Percentiles rank a stretch among this genome's conserved stretches.
Conservation (phyloP, 2,113 vertebrate species). For the Eidolon helvum region DNA sequence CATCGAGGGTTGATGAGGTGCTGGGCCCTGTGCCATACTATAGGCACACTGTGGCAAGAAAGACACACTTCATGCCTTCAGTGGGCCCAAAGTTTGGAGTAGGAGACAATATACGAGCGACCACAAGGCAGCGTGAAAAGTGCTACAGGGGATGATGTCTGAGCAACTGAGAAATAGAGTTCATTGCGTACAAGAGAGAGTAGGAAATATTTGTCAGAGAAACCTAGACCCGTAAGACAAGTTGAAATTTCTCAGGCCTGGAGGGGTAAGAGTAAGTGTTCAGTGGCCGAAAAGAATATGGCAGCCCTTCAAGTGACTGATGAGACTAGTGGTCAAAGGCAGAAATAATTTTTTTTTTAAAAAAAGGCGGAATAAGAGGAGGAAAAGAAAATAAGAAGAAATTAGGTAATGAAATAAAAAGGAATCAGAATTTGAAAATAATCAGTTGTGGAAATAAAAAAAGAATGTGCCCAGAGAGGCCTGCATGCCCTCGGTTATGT, state of each 20-base stretch:
- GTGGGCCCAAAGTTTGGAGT: neutral
- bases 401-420: neutral
- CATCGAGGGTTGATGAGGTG: neutral
- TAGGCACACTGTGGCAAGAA: neutral
- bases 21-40: neutral
- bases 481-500: accelerated
- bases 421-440: neutral
- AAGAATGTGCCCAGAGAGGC: neutral
- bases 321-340: neutral
- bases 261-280: accelerated
- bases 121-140: neutral
- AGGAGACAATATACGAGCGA: neutral
- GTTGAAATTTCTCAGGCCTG: neutral
- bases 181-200: too few species aligned
- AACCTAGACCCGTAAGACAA: neutral
- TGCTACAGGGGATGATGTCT: neutral
- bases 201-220: neutral
- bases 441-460: neutral
- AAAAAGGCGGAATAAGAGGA: neutral
- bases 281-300: neutral
- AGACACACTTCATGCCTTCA: neutral
- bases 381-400: neutral
- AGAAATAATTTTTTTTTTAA: neutral
- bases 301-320: neutral
- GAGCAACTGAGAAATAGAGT: neutral